Evolutionary conservation across 1,140 invertebrate genomes (phyloP), one percentile per base, ranked within the genome.

Genomic region (Procambarus virginalis): DNA sequence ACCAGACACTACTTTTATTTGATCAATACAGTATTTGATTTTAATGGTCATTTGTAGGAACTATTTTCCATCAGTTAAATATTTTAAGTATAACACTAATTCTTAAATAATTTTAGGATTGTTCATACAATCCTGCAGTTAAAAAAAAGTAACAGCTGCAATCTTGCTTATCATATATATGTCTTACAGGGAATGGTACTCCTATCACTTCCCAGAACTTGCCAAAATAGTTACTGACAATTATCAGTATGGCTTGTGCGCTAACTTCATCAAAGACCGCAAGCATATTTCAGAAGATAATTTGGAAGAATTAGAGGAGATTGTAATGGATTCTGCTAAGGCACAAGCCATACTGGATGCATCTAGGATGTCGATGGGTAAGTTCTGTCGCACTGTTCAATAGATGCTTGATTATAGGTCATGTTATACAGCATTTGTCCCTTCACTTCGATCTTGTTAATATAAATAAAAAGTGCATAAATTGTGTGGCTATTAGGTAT

Each of bases 121-220:
- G 34, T 34, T 34, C 34, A 34, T 34, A 34, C 34, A 34, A 34
- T 34, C 34, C 34, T 34, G 34, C 34, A 34, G 34, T 34, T 34
- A 34, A 34, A 34, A 34, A 34, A 34, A 0, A 34, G 34, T 34
- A 34, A 34, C 34, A 1, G 34, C 34, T 34, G 34, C 34, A 34
- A 34, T 34, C 34, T 34, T 34, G 34, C 34, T 34, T 34, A 34
- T 34, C 34, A 14, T 64, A 17, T 20, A 93, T 93, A 4, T 91
- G 94, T 9, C 46, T 76, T 22, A 2, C 89, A 91, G 95, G 91
- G 95, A 95, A 93, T 96, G 95, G 95, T 99, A 99, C 93, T 98
- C 98, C 0, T 99, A 99, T 93, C 99, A 99, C 94, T 99, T 99
- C 94, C 99, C 99, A 95, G 99, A 99, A 95, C 96, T 99, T 92